phyloP scores from a whole-genome alignment of 2,113 vertebrate species.

The Phalacrocorax carbo region DNA sequence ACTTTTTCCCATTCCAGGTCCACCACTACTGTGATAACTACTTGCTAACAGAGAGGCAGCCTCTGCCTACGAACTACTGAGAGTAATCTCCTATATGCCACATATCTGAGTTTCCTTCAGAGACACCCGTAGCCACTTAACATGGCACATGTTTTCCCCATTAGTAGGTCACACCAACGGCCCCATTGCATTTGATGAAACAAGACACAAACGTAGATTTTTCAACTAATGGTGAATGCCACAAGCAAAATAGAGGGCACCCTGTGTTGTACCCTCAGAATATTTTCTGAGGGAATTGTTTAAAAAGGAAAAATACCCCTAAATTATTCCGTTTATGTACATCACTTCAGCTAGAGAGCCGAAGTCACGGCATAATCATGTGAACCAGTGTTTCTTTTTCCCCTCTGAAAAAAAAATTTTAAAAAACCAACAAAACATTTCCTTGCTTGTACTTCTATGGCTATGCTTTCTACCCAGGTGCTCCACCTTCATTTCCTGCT shows the following conservation, averaged over 20 bases:
- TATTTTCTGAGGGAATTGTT: not conserved
- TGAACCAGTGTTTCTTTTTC: not conserved
- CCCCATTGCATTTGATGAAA: not conserved
- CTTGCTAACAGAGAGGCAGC: not conserved
- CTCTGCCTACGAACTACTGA: not conserved
- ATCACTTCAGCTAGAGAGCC: not conserved
- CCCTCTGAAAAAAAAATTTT: not conserved
- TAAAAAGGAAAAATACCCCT: not conserved
- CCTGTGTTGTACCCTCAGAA: not conserved
- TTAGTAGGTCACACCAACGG: not conserved
- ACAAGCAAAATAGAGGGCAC: not conserved
- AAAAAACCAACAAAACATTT: not conserved
- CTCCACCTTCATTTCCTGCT: not conserved
- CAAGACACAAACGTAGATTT: not conserved
- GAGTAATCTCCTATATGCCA: not conserved
- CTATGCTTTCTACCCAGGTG: not conserved
- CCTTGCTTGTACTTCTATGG: not conserved
- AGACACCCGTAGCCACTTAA: not conserved
- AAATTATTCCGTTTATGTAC: not conserved
- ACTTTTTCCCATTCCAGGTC: not conserved
- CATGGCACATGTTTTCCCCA: accelerated
- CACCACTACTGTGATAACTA: no score
- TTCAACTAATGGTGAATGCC: not conserved
- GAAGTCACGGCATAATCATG: not conserved
- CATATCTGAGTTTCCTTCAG: not conserved